These are phyloP conservation scores for Epicauta chinensis DNA, from an alignment of 1,140 invertebrate genomes.

Conservation along the genomic window DNA sequence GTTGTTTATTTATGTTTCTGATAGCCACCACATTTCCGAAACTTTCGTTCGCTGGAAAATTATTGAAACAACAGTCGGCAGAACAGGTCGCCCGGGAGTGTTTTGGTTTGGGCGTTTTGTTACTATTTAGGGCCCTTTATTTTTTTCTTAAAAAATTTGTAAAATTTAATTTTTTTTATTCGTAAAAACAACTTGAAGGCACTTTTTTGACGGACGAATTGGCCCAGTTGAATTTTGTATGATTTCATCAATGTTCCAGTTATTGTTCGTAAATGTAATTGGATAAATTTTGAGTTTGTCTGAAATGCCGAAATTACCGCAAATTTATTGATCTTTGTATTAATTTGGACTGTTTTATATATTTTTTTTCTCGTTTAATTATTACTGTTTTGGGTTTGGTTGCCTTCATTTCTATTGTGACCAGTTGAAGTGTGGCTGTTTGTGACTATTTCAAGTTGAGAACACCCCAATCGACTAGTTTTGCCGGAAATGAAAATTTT, in stretches of 20 bases:
- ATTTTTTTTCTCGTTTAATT: constrained; percentile 18
- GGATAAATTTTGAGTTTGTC: constrained; percentile 58
- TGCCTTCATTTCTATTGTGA: constrained; percentile 53
- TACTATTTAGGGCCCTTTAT: constrained; percentile 79
- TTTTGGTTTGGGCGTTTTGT: constrained; percentile 56
- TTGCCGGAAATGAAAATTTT: constrained; percentile 45
- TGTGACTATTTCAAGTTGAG: constrained; percentile 63
- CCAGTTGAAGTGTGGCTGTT: constrained; percentile 54
- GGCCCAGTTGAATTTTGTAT: constrained; percentile 64
- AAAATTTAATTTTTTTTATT: constrained; percentile 49
- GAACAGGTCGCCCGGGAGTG: constrained; percentile 47
- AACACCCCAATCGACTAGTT: constrained; percentile 50
- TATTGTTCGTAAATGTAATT: constrained; percentile 41
- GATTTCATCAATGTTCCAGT: constrained; percentile 32
- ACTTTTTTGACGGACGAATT: constrained; percentile 83
- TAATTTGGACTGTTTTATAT: neutral
- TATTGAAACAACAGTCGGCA: constrained; percentile 42
- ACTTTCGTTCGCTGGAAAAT: constrained; percentile 27
- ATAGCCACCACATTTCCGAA: too few relatives aligned
- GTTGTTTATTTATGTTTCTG: too few relatives aligned
- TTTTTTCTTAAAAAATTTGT: constrained; percentile 44
- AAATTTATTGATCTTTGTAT: constrained; percentile 38
- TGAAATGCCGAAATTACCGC: constrained; percentile 28
- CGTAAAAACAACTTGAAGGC: constrained; percentile 81
- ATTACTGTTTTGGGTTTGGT: constrained; percentile 38